Base-by-base conservation (phyloP, 2,888 invertebrate species). In the Altica lythri region DNA sequence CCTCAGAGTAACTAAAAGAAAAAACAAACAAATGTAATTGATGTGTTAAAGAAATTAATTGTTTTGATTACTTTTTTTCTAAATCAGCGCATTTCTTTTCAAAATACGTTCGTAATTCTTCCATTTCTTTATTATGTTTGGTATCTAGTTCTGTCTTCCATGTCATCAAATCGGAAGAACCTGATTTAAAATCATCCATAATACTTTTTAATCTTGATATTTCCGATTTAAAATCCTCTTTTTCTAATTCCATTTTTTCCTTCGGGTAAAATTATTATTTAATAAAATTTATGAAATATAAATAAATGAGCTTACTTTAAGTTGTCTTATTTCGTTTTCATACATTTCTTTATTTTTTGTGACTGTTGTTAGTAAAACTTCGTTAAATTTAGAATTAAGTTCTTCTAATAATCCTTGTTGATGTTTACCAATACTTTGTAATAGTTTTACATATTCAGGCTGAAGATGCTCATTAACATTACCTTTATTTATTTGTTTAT, bases 41-140 rank as follows among this genome's bases (percentile, higher is more conserved):
- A n/a, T n/a, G n/a, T n/a, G n/a, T n/a, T n/a, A 2, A 19, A 12
- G 8, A 22, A 35, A 19, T 32, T 32, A 13, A 1, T 34, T 25
- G 2, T 37, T 9, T 47, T 25, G 27, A 79, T 75, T 73, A 88
- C 84, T 90, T 87, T 68, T 89, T 87, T 70, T 89, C 89, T 74
- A 91, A 81, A 66, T 90, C 89, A 0, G 85, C 81, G 70, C 90
- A 91, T 70, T 89, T 90, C 68, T 86, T 81, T 68, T 91, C 91
- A 69, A 90, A 91, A 68, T 90, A 91, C 6, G 83, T 87, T 37
- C 90, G 79, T 47, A 91, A 72, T 68, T 90, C 86, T 72, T 89
- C 89, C 85, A 91, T 86, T 72, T 91, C 88, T 59, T 83, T 84
- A 25, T 84, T 80, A 75, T 91, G 89, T 66, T 85, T 84, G 2